Percentiles rank a stretch among this genome's conserved stretches.
phyloP scores from a whole-genome alignment of 1,140 invertebrate species.

The Araneus ventricosus region DNA sequence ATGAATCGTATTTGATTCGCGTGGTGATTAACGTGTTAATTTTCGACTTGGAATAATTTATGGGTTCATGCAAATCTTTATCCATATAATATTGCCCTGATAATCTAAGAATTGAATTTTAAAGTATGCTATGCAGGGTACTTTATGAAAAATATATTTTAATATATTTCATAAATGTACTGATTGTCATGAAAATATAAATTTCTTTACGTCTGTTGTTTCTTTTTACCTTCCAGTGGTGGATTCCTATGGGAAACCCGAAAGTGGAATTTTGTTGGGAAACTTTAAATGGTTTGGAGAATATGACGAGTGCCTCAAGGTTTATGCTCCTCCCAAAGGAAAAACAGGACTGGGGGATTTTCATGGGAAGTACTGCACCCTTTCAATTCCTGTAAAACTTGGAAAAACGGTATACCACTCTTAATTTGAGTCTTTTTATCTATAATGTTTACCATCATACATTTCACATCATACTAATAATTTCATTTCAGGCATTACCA shows the following conservation, averaged over 20 bases:
- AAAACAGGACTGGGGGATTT: background rate
- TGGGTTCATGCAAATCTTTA: no score
- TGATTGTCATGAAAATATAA: no score
- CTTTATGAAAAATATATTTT: no score
- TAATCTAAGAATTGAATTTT: no score
- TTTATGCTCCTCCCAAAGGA: slow-evolving; percentile 18
- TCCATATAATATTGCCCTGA: no score
- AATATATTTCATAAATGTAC: no score
- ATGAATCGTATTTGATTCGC: no score
- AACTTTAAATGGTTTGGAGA: slow-evolving; percentile 59
- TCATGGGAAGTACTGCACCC: slow-evolving; percentile 53
- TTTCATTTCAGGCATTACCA: background rate
- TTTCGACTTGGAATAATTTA: no score
- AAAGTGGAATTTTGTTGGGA: slow-evolving; percentile 61
- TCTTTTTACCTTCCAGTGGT: slow-evolving; percentile 56
- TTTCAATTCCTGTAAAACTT: background rate
- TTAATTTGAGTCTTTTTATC: background rate
- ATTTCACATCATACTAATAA: background rate
- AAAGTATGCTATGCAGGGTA: no score
- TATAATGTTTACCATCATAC: background rate
- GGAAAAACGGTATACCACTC: background rate
- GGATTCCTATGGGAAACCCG: slow-evolving; percentile 65
- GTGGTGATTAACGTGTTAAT: no score
- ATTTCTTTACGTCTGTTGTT: no score
- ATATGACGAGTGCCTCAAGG: slow-evolving; percentile 57